Evolutionary conservation across 2,888 invertebrate genomes (phyloP), one percentile per base, ranked within the genome.

Genomic region (Podotricha telesiphe): DNA sequence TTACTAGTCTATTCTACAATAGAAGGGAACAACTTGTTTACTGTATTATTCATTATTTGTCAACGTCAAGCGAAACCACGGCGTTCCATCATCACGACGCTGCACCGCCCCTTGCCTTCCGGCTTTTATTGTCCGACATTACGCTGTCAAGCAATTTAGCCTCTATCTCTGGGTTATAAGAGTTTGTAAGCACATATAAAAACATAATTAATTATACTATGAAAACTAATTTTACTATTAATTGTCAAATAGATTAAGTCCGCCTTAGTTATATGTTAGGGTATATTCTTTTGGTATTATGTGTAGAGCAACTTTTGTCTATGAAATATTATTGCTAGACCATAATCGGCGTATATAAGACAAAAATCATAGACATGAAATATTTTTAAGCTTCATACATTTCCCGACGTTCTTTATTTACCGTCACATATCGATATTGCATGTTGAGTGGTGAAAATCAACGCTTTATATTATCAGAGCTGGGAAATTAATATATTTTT

Each of bases 61-160:
- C 68, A 67, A 71, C 48, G 73, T 71, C 69, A 65, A 64, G 68
- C 64, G 34, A 51, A 73, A 86, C 86, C 87, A 80, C 82, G 59
- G 69, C 69, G 74, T 70, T 67, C 62, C 20, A 67, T 71, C 75
- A 71, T 71, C 73, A 72, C 62, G 67, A 70, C 66, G 70, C 53
- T 48, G 72, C 64, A 70, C 72, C 76, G 76, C 75, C 77, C 67
- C 73, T 70, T 74, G 77, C 77, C 79, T 82, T 83, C 82, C 82
- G 81, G 79, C 80, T 77, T 78, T 79, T 78, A 76, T 78, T 67
- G 67, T 45, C 42, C 20, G 53, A 17, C 61, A 67, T 67, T 62
- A 67, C 8, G 53, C 45, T 67, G 67, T 67, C 67, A 67, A 62
- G 61, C 62, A 51, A 67, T 59, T 47, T 67, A 61, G 67, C 53